Percentiles rank a stretch among this genome's conserved stretches.
Evolutionary conservation across 92 coral and sea anemone genomes (phyloP).

Genomic region (Palythoa heliodiscus): DNA sequence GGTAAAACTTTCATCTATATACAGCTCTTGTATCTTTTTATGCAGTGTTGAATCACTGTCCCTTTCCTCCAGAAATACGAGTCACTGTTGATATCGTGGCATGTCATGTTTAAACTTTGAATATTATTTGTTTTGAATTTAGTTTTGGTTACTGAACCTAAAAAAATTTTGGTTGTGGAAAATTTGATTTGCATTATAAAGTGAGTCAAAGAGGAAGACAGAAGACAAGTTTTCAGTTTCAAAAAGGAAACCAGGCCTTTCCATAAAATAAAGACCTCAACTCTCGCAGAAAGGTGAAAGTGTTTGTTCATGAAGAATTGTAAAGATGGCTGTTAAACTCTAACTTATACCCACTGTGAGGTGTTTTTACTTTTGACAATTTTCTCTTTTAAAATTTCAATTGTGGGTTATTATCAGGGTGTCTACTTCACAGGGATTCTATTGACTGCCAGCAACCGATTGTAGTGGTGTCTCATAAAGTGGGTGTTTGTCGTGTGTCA

Average conservation of each 20-base stretch:
- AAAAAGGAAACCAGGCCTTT: not conserved
- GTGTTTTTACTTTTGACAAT: not conserved
- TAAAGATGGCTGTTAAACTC: not conserved
- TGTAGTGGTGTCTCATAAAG: constrained; percentile 87
- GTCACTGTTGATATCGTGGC: too few species aligned
- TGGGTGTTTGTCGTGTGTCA: constrained; percentile 93
- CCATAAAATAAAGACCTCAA: not conserved
- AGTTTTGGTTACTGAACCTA: too few species aligned
- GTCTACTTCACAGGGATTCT: constrained; percentile 57
- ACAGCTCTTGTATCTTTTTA: not conserved
- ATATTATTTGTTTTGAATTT: too few species aligned
- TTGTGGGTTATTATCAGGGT: not conserved
- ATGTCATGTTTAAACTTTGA: too few species aligned
- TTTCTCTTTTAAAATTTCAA: too few species aligned
- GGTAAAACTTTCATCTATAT: constrained; percentile 46
- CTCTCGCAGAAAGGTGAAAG: not conserved
- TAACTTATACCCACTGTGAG: not conserved
- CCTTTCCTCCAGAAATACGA: not conserved
- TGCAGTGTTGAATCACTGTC: too few species aligned
- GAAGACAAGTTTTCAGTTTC: not conserved
- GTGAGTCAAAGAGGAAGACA: too few species aligned
- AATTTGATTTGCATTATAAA: too few species aligned
- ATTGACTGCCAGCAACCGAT: constrained; percentile 88
- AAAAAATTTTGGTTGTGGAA: too few species aligned
- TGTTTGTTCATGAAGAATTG: not conserved